Evolutionary conservation across 53 echinoderm and acorn worm genomes (phyloP).

Genomic region (Pentamera pediparva): DNA sequence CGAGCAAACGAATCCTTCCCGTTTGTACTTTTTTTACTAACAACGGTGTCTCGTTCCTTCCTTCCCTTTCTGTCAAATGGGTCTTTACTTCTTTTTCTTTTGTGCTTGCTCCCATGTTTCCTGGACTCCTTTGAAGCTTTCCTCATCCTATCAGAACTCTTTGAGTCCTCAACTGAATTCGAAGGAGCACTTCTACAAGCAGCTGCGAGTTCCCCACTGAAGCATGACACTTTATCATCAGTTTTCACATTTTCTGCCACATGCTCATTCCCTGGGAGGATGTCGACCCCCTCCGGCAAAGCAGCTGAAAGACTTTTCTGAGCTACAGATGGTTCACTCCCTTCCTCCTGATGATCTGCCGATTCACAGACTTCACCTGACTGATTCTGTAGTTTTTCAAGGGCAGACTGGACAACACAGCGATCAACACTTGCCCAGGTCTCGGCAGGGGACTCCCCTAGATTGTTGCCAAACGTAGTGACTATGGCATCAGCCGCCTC

Average conservation of each 20-base stretch:
- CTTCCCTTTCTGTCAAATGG: too few species aligned
- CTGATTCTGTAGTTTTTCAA: conserved; percentile 13
- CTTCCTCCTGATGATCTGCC: neutral
- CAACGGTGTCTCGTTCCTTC: too few species aligned
- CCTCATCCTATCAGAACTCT: neutral
- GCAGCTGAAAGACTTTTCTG: neutral
- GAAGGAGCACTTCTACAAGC: neutral
- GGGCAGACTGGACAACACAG: conserved; percentile 1
- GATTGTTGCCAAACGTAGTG: too few species aligned
- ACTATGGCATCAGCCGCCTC: too few species aligned
- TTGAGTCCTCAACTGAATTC: neutral
- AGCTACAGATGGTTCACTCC: neutral
- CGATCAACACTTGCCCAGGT: conserved; percentile 26
- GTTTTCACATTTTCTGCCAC: too few species aligned
- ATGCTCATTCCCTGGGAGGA: too few species aligned
- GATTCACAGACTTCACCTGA: neutral
- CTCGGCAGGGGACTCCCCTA: neutral
- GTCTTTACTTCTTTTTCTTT: too few species aligned
- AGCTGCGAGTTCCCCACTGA: neutral
- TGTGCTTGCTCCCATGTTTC: too few species aligned
- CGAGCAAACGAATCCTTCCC: neutral
- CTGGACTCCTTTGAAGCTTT: neutral
- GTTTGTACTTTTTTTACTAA: too few species aligned
- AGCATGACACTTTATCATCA: neutral
- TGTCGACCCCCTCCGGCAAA: too few species aligned